Evolutionary conservation across 2,888 invertebrate genomes (phyloP).

Genomic region (Cosmorhoe ocellata): DNA sequence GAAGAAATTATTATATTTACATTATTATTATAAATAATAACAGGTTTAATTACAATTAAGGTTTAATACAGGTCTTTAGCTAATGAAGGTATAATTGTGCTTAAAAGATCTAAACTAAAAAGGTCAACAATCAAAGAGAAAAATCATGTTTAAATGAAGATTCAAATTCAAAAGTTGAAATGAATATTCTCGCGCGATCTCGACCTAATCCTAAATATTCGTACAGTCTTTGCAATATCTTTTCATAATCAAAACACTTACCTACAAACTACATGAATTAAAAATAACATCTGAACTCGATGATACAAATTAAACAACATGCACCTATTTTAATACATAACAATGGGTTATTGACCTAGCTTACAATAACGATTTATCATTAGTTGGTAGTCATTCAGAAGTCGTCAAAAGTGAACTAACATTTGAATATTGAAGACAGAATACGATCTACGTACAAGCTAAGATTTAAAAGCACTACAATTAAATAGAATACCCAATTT

Average conservation of each 20-base stretch:
- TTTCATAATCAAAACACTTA: conserved; percentile 28
- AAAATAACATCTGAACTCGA: conserved; percentile 14
- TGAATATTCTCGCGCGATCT: not conserved
- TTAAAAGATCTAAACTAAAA: no score
- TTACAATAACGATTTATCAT: conserved; percentile 8
- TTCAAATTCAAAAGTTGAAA: not conserved
- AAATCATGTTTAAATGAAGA: no score
- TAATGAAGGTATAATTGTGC: no score
- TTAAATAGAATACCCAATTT: not conserved
- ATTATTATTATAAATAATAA: no score
- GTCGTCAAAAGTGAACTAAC: conserved; percentile 22
- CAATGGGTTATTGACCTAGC: conserved; percentile 22
- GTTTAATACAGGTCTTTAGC: no score
- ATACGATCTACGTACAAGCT: not conserved
- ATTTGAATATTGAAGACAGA: conserved; percentile 5
- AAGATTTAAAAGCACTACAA: conserved; percentile 6
- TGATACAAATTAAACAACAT: conserved; percentile 23
- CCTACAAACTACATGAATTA: conserved; percentile 25
- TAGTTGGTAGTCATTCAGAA: conserved; percentile 24
- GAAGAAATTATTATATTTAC: no score
- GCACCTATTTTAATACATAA: conserved; percentile 19
- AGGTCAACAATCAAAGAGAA: no score
- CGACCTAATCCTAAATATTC: conserved; percentile 22
- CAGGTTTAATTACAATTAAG: no score
- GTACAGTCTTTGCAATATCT: conserved; percentile 37